phyloP scores from a whole-genome alignment of 2,888 invertebrate genomes.

The Yponomeuta plumbellus region DNA sequence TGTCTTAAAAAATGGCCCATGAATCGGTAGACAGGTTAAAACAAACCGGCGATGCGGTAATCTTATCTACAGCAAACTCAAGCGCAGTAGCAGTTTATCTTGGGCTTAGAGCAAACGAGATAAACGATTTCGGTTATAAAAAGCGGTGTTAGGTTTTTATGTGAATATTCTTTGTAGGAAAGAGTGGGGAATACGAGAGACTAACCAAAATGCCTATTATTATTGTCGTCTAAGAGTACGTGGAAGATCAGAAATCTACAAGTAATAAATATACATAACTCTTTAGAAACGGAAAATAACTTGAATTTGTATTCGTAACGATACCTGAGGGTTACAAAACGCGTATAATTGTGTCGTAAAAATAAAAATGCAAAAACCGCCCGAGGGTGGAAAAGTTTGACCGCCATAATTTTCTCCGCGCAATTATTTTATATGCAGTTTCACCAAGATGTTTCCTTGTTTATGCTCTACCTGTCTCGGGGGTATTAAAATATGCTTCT shows the following conservation, averaged over 20 bases:
- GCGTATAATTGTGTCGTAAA: slow-evolving; percentile 74
- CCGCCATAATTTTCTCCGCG: slow-evolving; percentile 57
- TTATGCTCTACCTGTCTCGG: slow-evolving; percentile 43
- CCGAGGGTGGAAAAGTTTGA: slow-evolving; percentile 69
- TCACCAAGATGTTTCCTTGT: slow-evolving; percentile 48
- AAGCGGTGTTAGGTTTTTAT: slow-evolving; percentile 23
- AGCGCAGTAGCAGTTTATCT: slow-evolving; percentile 75
- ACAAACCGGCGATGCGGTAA: slow-evolving; percentile 55
- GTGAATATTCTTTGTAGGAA: slow-evolving; percentile 24
- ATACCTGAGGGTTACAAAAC: slow-evolving; percentile 43
- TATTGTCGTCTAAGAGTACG: background rate
- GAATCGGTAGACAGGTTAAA: slow-evolving; percentile 69
- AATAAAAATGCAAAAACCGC: slow-evolving; percentile 73
- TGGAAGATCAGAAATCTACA: background rate
- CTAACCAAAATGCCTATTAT: background rate
- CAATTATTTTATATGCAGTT: slow-evolving; percentile 63
- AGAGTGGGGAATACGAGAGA: slow-evolving; percentile 52
- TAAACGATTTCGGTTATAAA: slow-evolving; percentile 71
- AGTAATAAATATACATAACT: background rate
- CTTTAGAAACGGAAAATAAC: slow-evolving; percentile 57
- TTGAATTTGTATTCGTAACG: slow-evolving; percentile 39
- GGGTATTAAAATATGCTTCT: slow-evolving; percentile 31
- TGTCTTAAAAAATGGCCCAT: slow-evolving; percentile 65
- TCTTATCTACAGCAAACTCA: slow-evolving; percentile 73
- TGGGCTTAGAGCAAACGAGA: slow-evolving; percentile 72